Conservation (phyloP, 2,113 vertebrate species). For the Cepphus grylle region DNA sequence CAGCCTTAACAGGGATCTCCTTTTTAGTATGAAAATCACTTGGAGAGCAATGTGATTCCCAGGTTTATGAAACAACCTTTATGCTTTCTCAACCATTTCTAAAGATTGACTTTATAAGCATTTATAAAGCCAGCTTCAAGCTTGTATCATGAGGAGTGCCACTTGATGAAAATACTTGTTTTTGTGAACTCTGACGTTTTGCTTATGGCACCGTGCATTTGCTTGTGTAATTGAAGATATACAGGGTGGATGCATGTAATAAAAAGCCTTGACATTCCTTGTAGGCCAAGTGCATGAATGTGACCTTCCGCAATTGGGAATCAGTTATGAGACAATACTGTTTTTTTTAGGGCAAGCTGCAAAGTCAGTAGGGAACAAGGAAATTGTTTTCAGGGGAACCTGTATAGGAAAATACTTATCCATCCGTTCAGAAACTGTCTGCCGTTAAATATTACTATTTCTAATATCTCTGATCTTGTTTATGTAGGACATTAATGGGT, state of each 20-base stretch:
- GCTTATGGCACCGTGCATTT: not conserved
- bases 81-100: not conserved
- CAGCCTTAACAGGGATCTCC: not conserved
- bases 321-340: not conserved
- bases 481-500: slow-evolving; percentile 88
- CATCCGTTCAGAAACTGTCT: not conserved
- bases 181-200: not conserved
- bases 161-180: not conserved
- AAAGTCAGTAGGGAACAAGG: not conserved
- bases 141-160: not conserved
- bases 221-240: not conserved
- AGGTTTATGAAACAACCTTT: not conserved
- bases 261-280: not conserved
- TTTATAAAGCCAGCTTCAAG: not conserved
- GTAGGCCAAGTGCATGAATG: not conserved
- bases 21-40: not conserved
- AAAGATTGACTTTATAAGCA: not conserved
- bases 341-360: not conserved
- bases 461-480: not conserved
- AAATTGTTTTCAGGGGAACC: not conserved
- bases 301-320: not conserved
- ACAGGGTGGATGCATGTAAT: not conserved
- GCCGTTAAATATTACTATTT: not conserved
- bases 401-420: not conserved
- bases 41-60: not conserved